phyloP scores from a whole-genome alignment of 2,113 vertebrate species.

The Pollimyrus isidori region DNA sequence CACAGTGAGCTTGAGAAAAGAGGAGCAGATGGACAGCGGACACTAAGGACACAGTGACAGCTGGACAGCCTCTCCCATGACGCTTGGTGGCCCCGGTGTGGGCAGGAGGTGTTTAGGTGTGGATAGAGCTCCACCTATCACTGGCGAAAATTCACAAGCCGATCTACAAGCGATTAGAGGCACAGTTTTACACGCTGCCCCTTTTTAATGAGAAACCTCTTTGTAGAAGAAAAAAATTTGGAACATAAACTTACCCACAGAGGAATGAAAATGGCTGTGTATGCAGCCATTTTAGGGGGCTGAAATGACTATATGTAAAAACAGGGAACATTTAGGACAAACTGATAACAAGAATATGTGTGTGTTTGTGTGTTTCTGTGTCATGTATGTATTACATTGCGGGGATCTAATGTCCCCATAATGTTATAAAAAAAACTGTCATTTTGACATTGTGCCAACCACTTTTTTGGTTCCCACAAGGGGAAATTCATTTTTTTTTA shows the following conservation, averaged over 20 bases:
- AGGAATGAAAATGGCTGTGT: neutral
- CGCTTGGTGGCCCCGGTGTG: neutral
- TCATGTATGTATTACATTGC: neutral
- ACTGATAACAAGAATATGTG: neutral
- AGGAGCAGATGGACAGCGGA: constrained; percentile 15
- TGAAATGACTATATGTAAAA: neutral
- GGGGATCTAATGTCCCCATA: no score
- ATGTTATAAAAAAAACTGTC: no score
- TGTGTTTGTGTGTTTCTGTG: neutral
- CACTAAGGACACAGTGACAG: neutral
- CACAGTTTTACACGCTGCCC: neutral
- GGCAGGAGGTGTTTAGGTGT: neutral
- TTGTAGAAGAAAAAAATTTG: neutral
- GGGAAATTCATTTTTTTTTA: no score
- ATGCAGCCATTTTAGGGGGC: neutral
- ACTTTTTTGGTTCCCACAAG: no score
- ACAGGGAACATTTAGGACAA: neutral
- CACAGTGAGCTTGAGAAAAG: neutral
- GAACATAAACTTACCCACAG: neutral
- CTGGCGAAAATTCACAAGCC: neutral
- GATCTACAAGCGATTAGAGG: neutral
- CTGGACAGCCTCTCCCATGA: neutral
- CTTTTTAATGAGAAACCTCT: constrained; percentile 12
- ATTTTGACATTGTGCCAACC: no score
- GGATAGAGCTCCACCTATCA: neutral